Base-by-base conservation (phyloP, 1,140 invertebrate genomes). In the Drosophila equinoxialis region DNA sequence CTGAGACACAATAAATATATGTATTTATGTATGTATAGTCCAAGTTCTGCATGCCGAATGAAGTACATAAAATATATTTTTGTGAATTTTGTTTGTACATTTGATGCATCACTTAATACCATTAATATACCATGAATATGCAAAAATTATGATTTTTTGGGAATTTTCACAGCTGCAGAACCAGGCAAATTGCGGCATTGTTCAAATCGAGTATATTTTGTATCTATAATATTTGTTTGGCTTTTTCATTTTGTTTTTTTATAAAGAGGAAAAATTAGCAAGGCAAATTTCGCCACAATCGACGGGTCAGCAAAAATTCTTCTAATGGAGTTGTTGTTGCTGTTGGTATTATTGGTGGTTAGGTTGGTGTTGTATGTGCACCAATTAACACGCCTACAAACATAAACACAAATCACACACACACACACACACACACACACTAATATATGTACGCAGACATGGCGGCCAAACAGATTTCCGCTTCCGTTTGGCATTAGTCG, bases 401-500 rank as follows among this genome's bases (percentile, higher is more conserved):
- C 55, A 60, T 42, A 17, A 45, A 65, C 2, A 42, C 33, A 65
- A 20, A 33, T 17, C n/a, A n/a, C n/a, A n/a, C n/a, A n/a, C n/a
- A n/a, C n/a, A n/a, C n/a, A n/a, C n/a, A n/a, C n/a, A n/a, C n/a
- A n/a, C n/a, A 37, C 26, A 65, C 5, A 58, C 6, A 42, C 54
- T 1, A 2, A 65, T 10, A 58, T 35, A 55, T 39, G 54, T 51
- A 66, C 35, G 23, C 55, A 69, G 69, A 63, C 68, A 78, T 78
- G 72, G 68, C 73, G 51, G 57, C 68, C 80, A 71, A 79, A 80
- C 74, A 84, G 68, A 89, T 87, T 87, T 87, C 84, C 84, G 83
- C 45, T 89, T 87, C 83, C 83, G 83, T 78, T 87, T 59, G 84
- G 74, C 74, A 90, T 89, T 87, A 89, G 67, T 65, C 69, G 72